Conservation (phyloP, 2,797 vertebrate species). For the Gorsachius magnificus region DNA sequence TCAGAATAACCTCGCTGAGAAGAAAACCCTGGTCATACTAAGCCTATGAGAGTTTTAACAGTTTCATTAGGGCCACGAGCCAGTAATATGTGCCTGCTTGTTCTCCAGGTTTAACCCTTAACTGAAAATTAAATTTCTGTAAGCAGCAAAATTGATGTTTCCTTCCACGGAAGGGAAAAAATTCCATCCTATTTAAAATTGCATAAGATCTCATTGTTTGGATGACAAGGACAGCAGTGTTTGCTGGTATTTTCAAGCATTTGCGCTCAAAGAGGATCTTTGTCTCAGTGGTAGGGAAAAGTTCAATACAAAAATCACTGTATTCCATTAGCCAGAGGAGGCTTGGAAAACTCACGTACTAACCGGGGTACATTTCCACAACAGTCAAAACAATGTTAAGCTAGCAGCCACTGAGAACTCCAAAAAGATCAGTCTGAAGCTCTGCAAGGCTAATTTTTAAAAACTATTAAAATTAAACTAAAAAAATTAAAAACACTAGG, state of each 20-base stretch:
- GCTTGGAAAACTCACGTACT: background rate
- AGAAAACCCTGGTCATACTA: background rate
- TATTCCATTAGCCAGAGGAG: background rate
- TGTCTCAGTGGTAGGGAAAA: background rate
- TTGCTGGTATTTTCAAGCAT: slow-evolving; percentile 1
- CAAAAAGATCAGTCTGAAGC: background rate
- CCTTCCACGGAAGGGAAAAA: background rate
- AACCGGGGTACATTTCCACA: background rate
- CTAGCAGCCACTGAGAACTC: background rate
- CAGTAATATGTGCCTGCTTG: background rate
- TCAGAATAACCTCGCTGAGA: background rate
- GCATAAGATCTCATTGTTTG: background rate
- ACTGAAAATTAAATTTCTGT: background rate
- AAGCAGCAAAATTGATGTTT: background rate
- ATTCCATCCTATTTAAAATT: background rate
- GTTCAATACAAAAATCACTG: background rate
- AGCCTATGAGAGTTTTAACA: background rate
- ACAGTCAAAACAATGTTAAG: background rate
- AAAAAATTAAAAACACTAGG: background rate
- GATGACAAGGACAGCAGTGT: background rate
- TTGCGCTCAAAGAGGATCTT: background rate
- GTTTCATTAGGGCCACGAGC: background rate
- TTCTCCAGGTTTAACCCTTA: background rate
- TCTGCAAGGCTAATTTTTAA: background rate
- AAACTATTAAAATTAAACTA: background rate